These are phyloP conservation scores for Tetragnatha versicolor DNA, from an alignment of 1,140 invertebrate species.

Conservation along the genomic window DNA sequence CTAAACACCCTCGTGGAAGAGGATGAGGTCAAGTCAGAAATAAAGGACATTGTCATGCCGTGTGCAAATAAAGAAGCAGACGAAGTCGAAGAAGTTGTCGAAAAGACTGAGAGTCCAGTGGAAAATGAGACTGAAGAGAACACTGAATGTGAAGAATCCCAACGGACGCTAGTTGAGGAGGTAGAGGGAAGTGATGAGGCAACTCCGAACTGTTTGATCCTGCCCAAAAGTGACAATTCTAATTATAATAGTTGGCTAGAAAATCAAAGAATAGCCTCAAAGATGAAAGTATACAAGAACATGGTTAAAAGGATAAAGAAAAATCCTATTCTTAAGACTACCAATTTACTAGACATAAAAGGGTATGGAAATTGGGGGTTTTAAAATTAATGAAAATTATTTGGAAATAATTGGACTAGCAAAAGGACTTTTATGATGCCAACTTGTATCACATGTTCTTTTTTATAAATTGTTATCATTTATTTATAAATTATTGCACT, in stretches of 20 bases:
- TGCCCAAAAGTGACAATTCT: background rate
- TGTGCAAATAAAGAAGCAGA: background rate
- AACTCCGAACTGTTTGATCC: background rate
- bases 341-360: constrained; percentile 30
- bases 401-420: no score
- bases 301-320: constrained; percentile 9
- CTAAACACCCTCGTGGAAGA: no score
- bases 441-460: no score
- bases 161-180: background rate
- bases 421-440: no score
- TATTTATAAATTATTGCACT: no score
- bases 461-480: no score
- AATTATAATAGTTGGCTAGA: constrained; percentile 23
- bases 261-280: constrained; percentile 1
- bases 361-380: constrained; percentile 39
- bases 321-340: background rate
- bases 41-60: background rate
- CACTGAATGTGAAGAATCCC: background rate
- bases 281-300: constrained; percentile 25
- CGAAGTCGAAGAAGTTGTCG: background rate
- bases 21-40: background rate
- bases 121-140: background rate
- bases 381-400: no score
- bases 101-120: background rate
- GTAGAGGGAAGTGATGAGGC: background rate